Base-by-base conservation (phyloP, 2,888 invertebrate species). In the Phorcus lineatus region DNA sequence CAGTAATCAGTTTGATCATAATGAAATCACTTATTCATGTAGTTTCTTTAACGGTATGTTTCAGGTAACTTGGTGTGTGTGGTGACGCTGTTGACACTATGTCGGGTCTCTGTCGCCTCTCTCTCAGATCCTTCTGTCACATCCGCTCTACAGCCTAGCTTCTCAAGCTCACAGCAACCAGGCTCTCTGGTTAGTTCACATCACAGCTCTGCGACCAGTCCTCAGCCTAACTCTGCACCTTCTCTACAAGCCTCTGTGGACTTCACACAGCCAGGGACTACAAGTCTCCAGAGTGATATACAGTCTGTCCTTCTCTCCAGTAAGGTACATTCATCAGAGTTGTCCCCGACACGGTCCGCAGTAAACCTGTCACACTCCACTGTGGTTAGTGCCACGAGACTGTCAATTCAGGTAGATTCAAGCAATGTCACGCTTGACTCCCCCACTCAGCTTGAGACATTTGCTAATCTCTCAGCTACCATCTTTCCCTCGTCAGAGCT, bases 51-150 rank as follows among this genome's bases (percentile, higher is more conserved):
- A 47, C 11, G 1, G 7, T 13, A 6, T 62, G 62, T 62, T 62
- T 17, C 62, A 62, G 62, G 62, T 62, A 62, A 24, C 62, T 24
- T 62, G 62, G 62, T 62, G 62, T 62, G 62, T 62, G 62, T 62
- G 62, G 62, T 62, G 62, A 62, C 62, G 24, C 28, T 62, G 9
- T 17, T 62, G 62, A 28, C 24, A 62, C 62, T 62, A 62, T 62
- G 62, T 62, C 24, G 16, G 28, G 28, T 24, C 28, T 17, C 9
- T 28, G 28, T 62, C 28, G 3, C 62, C 2, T 22, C 62, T 11
- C 24, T 28, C 24, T 16, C 62, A 62, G 28, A 17, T 28, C 24
- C 28, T 11, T 62, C 28, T 47, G 7, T 47, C 47, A 47, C 47
- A 47, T 11, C 47, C 47, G 4, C 47, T 47, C 47, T 47, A 22